Conservation (phyloP, 2,113 vertebrate genomes). For the Ammodytes marinus region DNA sequence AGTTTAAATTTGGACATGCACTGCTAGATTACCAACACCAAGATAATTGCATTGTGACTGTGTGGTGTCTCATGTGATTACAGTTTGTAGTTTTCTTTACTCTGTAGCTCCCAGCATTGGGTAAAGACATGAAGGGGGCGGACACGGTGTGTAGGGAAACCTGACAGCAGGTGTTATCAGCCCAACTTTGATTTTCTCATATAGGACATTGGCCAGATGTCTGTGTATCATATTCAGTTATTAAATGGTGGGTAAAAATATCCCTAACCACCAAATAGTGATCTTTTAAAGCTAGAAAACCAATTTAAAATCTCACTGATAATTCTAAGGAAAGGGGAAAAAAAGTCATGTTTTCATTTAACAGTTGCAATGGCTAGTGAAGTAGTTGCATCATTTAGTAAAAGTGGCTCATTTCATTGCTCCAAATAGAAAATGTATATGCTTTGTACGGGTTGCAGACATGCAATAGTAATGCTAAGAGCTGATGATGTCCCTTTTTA, state of each 20-base stretch:
- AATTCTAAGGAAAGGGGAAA: not conserved
- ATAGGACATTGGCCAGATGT: not conserved
- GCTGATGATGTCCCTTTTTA: not conserved
- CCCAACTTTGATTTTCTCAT: not conserved
- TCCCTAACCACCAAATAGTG: not conserved
- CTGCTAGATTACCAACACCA: not conserved
- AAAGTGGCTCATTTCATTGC: not conserved
- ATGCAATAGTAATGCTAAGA: not conserved
- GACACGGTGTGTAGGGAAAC: not conserved
- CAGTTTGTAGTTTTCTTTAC: not conserved
- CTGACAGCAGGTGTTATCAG: not conserved
- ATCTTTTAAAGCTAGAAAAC: not conserved
- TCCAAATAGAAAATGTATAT: not conserved
- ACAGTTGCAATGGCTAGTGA: slow-evolving; percentile 1
- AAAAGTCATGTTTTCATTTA: not conserved
- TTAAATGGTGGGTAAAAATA: not conserved
- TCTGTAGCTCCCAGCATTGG: not conserved
- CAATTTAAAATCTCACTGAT: not conserved
- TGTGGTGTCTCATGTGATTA: slow-evolving; percentile 3
- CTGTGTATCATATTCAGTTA: slow-evolving; percentile 6
- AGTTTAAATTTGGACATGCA: not conserved
- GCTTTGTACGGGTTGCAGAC: not conserved
- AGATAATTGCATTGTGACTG: slow-evolving; percentile 22
- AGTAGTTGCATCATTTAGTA: slow-evolving; percentile 5
- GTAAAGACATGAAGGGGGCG: not conserved